A percentile compares a stretch with the other conserved stretches of the same genome.
Evolutionary conservation across 2,888 invertebrate genomes (phyloP).

Genomic region (Trissolcus brochymenae): DNA sequence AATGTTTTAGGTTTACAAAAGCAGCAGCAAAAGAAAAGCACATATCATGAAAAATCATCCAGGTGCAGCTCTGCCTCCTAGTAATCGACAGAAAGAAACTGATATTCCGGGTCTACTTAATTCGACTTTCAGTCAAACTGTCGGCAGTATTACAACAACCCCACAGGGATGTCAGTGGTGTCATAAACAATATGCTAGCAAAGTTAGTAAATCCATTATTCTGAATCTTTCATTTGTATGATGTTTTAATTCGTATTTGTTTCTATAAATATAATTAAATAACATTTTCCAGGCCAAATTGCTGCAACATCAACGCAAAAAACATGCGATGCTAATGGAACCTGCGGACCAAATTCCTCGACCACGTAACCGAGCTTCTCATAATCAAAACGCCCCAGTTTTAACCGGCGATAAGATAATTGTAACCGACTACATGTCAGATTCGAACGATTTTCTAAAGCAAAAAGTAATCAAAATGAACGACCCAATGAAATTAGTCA

Average conservation of each 20-base stretch:
- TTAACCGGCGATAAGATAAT: constrained; percentile 65
- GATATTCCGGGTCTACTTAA: constrained; percentile 78
- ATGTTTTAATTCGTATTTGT: too few species aligned
- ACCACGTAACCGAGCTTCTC: constrained; percentile 70
- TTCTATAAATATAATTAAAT: not conserved
- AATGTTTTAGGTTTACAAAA: constrained; percentile 81
- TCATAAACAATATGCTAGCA: constrained; percentile 91
- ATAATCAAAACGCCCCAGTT: constrained; percentile 69
- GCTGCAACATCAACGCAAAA: constrained; percentile 83
- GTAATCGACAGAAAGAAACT: constrained; percentile 76
- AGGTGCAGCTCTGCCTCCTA: constrained; percentile 82
- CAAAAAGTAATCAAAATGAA: constrained; percentile 66
- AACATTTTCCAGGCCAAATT: constrained; percentile 78
- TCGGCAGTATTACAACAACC: constrained; percentile 84
- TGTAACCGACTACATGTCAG: constrained; percentile 66
- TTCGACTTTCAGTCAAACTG: constrained; percentile 82
- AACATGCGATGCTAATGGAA: constrained; percentile 78
- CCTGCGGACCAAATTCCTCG: constrained; percentile 74
- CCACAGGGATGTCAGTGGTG: constrained; percentile 88
- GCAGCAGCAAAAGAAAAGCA: constrained; percentile 88
- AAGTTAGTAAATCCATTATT: constrained; percentile 74
- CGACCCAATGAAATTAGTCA: constrained; percentile 63
- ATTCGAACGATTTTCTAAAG: constrained; percentile 66
- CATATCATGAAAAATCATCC: constrained; percentile 91
- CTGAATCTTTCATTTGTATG: too few species aligned